Base-by-base conservation (phyloP, 1,140 invertebrate genomes). In the Bacillus rossius region DNA sequence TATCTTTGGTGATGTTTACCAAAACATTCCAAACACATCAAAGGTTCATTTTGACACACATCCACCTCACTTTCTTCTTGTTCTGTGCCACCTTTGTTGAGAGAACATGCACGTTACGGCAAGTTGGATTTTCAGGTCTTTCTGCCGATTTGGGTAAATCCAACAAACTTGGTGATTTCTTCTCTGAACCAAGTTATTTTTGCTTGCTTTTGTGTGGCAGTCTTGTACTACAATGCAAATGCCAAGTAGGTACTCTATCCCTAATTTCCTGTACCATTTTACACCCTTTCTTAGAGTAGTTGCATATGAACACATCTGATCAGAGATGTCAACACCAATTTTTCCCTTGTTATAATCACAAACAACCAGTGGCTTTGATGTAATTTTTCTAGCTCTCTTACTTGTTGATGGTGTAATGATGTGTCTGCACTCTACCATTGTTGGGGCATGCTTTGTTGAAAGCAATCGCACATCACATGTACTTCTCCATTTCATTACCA, bases 321-420 rank as follows among this genome's bases (percentile, higher is more conserved):
- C 64, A 26, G 63, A 61, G 37, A 64, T 20, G 43, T 65, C 59
- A 23, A 63, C 42, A 13, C 55, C 59, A 47, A 58, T 61, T 65
- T 77, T 77, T 52, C 63, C 62, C 64, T 65, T 63, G 65, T 75
- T 76, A 66, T 75, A 76, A 61, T 69, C 69, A 25, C 69, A 22
- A 56, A 76, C 68, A 61, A 67, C 57, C 61, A 69, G 63, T 64
- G 70, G 72, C 67, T 76, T 74, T 57, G 16, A 43, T 50, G 51
- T 59, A 14, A 23, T 61, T 61, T 52, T 3, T 61, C 52, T 61
- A 61, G 17, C 53, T 55, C 50, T 37, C 50, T 26, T 38, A 56
- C 40, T 17, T 57, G 53, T 23, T 47, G 49, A 41, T 40, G 40
- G 49, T 53, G 29, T 34, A 34, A 7, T 34, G 29, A 34, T 4